phyloP scores from a whole-genome alignment of 2,797 vertebrate species.

The Chelidonichthys spinosus region DNA sequence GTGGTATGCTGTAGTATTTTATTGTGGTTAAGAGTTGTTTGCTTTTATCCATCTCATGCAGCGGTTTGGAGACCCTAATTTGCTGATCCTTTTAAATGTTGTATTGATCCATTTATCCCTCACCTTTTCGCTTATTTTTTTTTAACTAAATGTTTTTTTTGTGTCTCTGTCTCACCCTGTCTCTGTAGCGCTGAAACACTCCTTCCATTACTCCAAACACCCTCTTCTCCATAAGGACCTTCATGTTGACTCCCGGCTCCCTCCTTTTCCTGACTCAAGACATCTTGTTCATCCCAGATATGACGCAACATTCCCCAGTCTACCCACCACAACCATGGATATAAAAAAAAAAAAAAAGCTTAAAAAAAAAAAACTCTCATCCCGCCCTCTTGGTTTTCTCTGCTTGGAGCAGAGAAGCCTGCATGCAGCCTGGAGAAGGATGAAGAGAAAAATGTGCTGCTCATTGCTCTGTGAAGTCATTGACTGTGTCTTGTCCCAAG shows the following conservation, averaged over 20 bases:
- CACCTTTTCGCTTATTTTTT: constrained; percentile 23
- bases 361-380: constrained; percentile 48
- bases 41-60: constrained; percentile 12
- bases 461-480: constrained; percentile 67
- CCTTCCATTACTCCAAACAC: constrained; percentile 76
- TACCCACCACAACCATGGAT: constrained; percentile 61
- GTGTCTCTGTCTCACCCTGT: constrained; percentile 79
- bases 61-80: constrained; percentile 13
- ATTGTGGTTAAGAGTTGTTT: neutral
- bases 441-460: constrained; percentile 68
- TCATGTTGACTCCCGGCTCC: constrained; percentile 75
- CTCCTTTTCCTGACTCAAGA: constrained; percentile 70
- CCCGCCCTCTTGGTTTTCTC: constrained; percentile 60
- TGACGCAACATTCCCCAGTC: constrained; percentile 71
- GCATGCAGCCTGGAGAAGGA: constrained; percentile 78
- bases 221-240: constrained; percentile 81
- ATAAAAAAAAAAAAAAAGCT: constrained; percentile 13
- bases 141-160: constrained; percentile 69
- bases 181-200: constrained; percentile 84
- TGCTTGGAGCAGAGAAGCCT: constrained; percentile 68
- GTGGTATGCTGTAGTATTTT: no score
- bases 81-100: constrained; percentile 36
- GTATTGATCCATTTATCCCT: constrained; percentile 38
- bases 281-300: constrained; percentile 80
- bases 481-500: constrained; percentile 61